phyloP scores from a whole-genome alignment of 2,888 invertebrate genomes.

The Orthosia incerta region DNA sequence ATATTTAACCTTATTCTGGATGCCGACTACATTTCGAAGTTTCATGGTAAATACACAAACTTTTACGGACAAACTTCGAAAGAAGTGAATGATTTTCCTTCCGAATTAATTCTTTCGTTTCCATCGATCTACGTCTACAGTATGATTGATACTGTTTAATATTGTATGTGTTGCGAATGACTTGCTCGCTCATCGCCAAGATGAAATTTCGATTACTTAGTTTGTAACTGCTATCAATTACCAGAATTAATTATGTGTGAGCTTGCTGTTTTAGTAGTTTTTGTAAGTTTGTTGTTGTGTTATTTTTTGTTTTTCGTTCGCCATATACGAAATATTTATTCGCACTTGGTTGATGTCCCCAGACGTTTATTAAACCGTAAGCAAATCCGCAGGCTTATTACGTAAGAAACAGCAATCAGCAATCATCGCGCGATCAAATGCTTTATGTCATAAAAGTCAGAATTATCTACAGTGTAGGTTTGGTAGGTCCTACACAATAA shows the following conservation, averaged over 20 bases:
- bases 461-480: no score
- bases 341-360: not conserved
- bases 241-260: conserved; percentile 6
- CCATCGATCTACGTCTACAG: conserved; percentile 63
- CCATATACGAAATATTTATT: not conserved
- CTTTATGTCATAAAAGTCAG: no score
- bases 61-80: conserved; percentile 26
- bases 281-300: not conserved
- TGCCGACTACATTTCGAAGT: not conserved
- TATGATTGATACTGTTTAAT: conserved; percentile 66
- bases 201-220: conserved; percentile 32
- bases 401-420: no score
- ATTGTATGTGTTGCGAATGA: conserved; percentile 51
- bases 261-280: conserved; percentile 10
- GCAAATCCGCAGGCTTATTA: no score
- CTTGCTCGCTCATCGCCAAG: conserved; percentile 28
- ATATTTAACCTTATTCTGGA: conserved; percentile 4
- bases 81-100: conserved; percentile 23
- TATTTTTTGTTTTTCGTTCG: not conserved
- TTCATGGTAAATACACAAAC: conserved; percentile 17
- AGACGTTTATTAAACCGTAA: conserved; percentile 10
- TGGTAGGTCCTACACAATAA: no score
- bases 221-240: conserved; percentile 24
- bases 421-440: no score
- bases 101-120: conserved; percentile 56